Percentiles rank a stretch among this genome's conserved stretches.
These are phyloP conservation scores for Sebastes fasciatus DNA, from an alignment of 2,113 vertebrate genomes.

Conservation along the genomic window DNA sequence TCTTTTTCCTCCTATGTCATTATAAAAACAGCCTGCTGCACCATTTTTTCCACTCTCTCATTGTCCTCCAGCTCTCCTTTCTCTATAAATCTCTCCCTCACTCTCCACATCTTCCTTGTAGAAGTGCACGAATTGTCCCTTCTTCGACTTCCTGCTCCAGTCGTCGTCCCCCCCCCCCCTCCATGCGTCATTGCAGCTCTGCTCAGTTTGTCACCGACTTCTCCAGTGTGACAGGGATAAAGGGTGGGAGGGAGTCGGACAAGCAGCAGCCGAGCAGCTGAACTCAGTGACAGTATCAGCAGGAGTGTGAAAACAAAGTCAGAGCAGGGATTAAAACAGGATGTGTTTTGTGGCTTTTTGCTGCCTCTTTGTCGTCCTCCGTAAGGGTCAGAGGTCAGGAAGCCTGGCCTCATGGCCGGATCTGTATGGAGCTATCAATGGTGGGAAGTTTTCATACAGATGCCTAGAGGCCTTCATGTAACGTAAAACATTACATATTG, in stretches of 20 bases:
- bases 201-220: constrained; percentile 35
- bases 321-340: constrained; percentile 55
- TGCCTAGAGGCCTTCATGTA: neutral
- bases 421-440: neutral
- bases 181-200: constrained; percentile 28
- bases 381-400: constrained; percentile 54
- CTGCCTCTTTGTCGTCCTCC: constrained; percentile 41
- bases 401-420: constrained; percentile 27
- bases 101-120: constrained; percentile 40
- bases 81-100: constrained; percentile 26
- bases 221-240: constrained; percentile 18
- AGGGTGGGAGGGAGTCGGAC: neutral
- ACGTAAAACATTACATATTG: constrained; percentile 3
- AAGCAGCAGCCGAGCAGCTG: constrained; percentile 25
- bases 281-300: constrained; percentile 11
- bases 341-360: constrained; percentile 41
- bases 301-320: constrained; percentile 30
- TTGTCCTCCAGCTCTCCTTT: constrained; percentile 42
- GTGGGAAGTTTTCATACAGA: neutral
- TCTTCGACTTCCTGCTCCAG: constrained; percentile 4
- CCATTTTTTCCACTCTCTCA: constrained; percentile 7
- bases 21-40: constrained; percentile 20
- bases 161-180: neutral
- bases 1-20: constrained; percentile 23
- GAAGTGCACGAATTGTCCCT: constrained; percentile 30